Conservation (phyloP, 1,140 invertebrate species). For the Panulirus ornatus region DNA sequence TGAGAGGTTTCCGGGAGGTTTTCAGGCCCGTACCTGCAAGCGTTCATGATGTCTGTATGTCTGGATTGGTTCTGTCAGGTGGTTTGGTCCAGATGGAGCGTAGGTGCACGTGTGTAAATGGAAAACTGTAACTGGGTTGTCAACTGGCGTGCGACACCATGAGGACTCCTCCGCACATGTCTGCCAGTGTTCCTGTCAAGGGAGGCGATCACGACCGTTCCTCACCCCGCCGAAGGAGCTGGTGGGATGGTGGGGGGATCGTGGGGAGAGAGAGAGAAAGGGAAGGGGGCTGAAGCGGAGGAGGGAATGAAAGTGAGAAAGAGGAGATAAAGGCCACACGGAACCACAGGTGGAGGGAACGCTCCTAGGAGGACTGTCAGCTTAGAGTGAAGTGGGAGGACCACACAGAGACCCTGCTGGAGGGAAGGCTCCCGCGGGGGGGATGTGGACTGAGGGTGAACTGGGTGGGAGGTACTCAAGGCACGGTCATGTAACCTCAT, state of each 20-base stretch:
- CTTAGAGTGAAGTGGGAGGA: too few relatives aligned
- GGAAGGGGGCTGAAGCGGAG: neutral
- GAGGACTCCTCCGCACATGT: slow-evolving; percentile 64
- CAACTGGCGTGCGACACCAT: slow-evolving; percentile 44
- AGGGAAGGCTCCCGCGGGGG: too few relatives aligned
- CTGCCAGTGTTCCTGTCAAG: slow-evolving; percentile 67
- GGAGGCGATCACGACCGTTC: slow-evolving; percentile 58
- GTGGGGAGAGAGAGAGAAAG: neutral
- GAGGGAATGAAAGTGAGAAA: too few relatives aligned
- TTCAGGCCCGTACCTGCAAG: neutral
- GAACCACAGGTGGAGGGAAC: too few relatives aligned
- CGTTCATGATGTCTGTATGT: neutral
- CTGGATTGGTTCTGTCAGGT: neutral
- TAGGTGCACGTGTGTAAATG: neutral
- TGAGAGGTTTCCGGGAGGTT: neutral
- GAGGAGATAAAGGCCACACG: too few relatives aligned
- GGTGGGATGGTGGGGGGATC: neutral
- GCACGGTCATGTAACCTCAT: too few relatives aligned
- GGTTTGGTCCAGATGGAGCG: neutral
- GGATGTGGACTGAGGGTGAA: too few relatives aligned
- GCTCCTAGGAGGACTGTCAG: too few relatives aligned
- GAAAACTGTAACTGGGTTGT: neutral
- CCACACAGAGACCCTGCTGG: too few relatives aligned
- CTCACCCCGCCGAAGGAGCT: slow-evolving; percentile 44
- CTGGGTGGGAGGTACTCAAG: too few relatives aligned